Base-by-base conservation (phyloP, 1,140 invertebrate genomes). In the Drosophila kepulauana region DNA sequence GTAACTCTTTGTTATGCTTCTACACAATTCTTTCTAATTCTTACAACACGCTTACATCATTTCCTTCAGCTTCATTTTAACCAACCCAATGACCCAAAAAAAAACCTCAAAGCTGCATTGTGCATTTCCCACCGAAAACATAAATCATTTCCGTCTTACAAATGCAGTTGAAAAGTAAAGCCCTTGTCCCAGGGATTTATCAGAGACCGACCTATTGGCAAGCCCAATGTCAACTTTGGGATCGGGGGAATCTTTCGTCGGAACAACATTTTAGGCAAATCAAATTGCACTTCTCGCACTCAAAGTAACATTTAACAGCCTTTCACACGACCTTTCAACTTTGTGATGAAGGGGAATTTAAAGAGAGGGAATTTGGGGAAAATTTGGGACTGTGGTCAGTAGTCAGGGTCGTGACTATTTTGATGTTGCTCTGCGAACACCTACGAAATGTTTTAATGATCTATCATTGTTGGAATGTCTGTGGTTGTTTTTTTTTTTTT, bases 391-490 rank as follows among this genome's bases (percentile, higher is more conserved):
- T 51, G 33, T 41, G 65, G 30, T 58, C 56, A 45, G 58, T 54
- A 56, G 51, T 13, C 33, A 43, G 66, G 72, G 66, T 75, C 72
- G 72, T 75, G 72, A 75, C 72, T 61, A 16, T 30, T 11, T 41
- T 25, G 59, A 25, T 72, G 51, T 51, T 65, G 20, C 10, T 64
- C 52, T 25, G 4, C n/a, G 54, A 38, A 61, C 70, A 73, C 25
- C 63, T 43, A 38, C 46, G 58, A 68, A 74, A 56, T 68, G 16
- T 56, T 69, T 69, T 74, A 69, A 74, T 74, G 71, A 74, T 69
- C 71, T 69, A 74, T 74, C 71, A 74, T 74, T 69, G 71, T 69
- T 68, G 65, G 57, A 62, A 69, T 74, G 38, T 54, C 51, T 54
- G 30, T 52, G 28, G 54, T 20, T 20, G 20, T 20, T 20, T 20